Conservation (phyloP, 1,140 invertebrate species). For the Drosophila melanica region DNA sequence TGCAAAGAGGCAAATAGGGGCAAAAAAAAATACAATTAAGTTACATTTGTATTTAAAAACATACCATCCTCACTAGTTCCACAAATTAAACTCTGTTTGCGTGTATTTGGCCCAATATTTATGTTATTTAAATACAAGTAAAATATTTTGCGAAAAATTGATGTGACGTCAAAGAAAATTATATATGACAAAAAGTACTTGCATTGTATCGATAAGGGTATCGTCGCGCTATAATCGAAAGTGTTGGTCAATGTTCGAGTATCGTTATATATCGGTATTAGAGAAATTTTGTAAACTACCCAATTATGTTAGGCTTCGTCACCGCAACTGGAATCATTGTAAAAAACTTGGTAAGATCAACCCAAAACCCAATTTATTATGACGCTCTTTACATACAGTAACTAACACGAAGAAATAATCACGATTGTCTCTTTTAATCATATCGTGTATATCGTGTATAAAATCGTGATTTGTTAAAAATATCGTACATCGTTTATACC, state of each 20-base stretch:
- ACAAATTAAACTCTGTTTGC: slow-evolving; percentile 5
- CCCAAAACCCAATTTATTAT: no score
- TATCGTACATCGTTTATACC: no score
- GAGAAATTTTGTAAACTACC: no score
- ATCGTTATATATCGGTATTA: background rate
- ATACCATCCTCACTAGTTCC: slow-evolving; percentile 35
- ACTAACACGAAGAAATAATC: no score
- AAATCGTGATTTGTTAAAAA: no score
- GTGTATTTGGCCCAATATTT: slow-evolving; percentile 6
- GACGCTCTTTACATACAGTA: no score
- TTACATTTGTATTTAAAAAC: background rate
- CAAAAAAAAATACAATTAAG: background rate
- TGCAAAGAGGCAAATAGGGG: background rate
- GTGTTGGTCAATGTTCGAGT: background rate
- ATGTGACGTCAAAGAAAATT: slow-evolving; percentile 48
- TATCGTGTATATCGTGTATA: no score
- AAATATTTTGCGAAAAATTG: slow-evolving; percentile 43
- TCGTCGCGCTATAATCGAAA: background rate
- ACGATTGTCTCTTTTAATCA: no score
- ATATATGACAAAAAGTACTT: slow-evolving; percentile 36
- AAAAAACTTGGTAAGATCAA: background rate
- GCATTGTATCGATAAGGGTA: slow-evolving; percentile 20
- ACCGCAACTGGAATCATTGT: background rate
- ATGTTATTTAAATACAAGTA: slow-evolving; percentile 19
- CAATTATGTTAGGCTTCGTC: no score